Evolutionary conservation across 2,888 invertebrate genomes (phyloP).

Genomic region (Athripsodes cinereus): DNA sequence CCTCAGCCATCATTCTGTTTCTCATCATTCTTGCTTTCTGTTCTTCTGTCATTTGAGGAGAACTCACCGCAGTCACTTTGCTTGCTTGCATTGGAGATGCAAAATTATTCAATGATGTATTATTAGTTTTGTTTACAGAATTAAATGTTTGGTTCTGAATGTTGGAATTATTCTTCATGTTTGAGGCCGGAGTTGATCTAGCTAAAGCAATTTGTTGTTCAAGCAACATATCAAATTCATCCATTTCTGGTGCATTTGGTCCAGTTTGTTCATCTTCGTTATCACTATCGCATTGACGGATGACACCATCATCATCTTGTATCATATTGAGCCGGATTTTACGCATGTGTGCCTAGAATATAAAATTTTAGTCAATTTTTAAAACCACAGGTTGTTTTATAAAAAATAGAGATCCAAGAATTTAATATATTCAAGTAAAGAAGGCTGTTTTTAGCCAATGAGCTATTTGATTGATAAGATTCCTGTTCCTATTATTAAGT

Average conservation of each 20-base stretch:
- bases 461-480: no score
- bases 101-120: background rate
- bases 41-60: conserved; percentile 41
- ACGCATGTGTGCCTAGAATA: conserved; percentile 56
- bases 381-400: no score
- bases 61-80: background rate
- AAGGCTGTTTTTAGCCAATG: no score
- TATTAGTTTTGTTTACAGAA: background rate
- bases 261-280: conserved; percentile 38
- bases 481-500: no score
- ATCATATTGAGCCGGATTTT: conserved; percentile 60
- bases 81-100: background rate
- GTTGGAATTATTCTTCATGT: background rate
- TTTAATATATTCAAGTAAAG: no score
- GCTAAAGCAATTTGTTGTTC: conserved; percentile 60
- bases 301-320: conserved; percentile 40
- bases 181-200: conserved; percentile 37
- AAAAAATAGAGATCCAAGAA: no score
- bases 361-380: no score
- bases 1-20: conserved; percentile 60
- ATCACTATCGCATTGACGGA: conserved; percentile 43
- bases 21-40: conserved; percentile 62
- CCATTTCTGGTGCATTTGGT: conserved; percentile 39
- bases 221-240: conserved; percentile 59
- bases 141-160: background rate